Evolutionary conservation across 2,113 vertebrate genomes (phyloP).

Genomic region (Scartelaos histophorus): DNA sequence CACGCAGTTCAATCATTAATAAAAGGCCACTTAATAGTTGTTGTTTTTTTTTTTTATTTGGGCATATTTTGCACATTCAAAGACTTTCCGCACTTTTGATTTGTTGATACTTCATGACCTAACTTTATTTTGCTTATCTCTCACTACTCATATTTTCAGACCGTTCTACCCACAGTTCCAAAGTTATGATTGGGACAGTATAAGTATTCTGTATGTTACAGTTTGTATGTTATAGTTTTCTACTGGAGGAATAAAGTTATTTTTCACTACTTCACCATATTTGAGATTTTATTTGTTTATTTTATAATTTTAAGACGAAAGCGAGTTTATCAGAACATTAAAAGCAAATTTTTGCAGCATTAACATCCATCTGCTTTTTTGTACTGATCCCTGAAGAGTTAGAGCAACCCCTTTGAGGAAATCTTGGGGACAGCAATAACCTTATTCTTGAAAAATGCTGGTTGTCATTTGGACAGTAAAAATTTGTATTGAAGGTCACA

Average conservation of each 20-base stretch:
- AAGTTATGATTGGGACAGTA: conserved; percentile 31
- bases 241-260: conserved; percentile 58
- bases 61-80: conserved; percentile 5
- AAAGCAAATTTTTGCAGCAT: no score
- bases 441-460: no score
- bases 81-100: conserved; percentile 19
- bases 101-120: conserved; percentile 36
- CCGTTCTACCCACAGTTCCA: conserved; percentile 39
- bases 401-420: no score
- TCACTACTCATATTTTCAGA: conserved; percentile 47
- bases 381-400: no score
- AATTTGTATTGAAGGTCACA: no score
- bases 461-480: no score
- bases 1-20: conserved; percentile 4
- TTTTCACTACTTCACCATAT: conserved; percentile 53
- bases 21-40: neutral
- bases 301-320: neutral
- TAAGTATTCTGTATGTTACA: conserved; percentile 50
- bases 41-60: neutral
- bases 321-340: no score
- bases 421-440: no score
- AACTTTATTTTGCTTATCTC: conserved; percentile 18
- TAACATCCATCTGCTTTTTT: no score
- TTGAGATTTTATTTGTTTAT: neutral
- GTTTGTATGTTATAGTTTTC: conserved; percentile 38